Evolutionary conservation across 2,888 invertebrate genomes (phyloP).

Genomic region (Cantharis rufa): DNA sequence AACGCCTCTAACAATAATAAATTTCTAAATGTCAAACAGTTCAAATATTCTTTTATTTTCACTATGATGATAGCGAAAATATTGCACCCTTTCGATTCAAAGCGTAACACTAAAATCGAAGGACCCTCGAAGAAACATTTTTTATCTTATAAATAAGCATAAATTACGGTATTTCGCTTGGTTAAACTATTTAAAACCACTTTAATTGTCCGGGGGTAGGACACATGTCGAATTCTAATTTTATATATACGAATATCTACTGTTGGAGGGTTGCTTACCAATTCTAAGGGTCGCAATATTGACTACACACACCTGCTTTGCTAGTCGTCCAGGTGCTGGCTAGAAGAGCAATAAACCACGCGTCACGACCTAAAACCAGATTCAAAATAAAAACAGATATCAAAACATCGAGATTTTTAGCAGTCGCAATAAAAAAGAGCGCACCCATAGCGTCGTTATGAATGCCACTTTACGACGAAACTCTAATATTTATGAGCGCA

Average conservation of each 20-base stretch:
- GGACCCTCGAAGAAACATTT: neutral
- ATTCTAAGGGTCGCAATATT: constrained; percentile 29
- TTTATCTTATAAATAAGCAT: constrained; percentile 8
- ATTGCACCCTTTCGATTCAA: neutral
- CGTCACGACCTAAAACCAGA: constrained; percentile 36
- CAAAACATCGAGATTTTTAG: constrained; percentile 39
- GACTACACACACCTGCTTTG: constrained; percentile 29
- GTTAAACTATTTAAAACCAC: constrained; percentile 25
- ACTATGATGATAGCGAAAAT: neutral
- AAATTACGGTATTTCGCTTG: constrained; percentile 29
- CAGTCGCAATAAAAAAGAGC: constrained; percentile 39
- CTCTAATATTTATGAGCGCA: constrained; percentile 41
- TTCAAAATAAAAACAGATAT: constrained; percentile 38
- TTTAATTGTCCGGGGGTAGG: constrained; percentile 32
- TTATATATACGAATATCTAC: constrained; percentile 27
- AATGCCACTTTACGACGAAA: constrained; percentile 41
- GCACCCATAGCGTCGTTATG: constrained; percentile 38
- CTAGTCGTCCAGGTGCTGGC: constrained; percentile 29
- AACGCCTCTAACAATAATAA: constrained; percentile 2
- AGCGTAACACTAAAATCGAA: neutral
- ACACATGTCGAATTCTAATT: constrained; percentile 9
- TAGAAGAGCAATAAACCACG: constrained; percentile 34
- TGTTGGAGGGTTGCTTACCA: constrained; percentile 24
- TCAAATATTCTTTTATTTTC: neutral
- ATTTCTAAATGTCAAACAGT: neutral